phyloP scores from a whole-genome alignment of 2,797 vertebrate genomes.

The Anguilla megastoma region DNA sequence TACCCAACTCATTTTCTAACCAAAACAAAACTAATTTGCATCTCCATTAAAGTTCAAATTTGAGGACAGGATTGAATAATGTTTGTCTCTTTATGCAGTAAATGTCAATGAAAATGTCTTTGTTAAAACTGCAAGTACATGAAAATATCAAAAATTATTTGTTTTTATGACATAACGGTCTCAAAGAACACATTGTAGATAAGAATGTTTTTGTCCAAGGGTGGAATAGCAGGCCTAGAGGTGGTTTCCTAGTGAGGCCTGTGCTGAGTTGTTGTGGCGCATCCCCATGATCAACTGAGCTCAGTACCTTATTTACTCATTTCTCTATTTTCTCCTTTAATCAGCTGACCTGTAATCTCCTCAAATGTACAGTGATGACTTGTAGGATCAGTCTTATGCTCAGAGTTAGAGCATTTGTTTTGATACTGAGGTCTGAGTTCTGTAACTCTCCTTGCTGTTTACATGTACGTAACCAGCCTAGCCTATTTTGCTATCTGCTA shows the following conservation, averaged over 20 bases:
- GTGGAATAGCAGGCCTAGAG: neutral
- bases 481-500: too few relatives aligned
- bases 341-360: slow-evolving; percentile 12
- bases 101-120: neutral
- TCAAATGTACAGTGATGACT: neutral
- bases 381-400: slow-evolving; percentile 7
- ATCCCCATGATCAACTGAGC: neutral
- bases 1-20: too few relatives aligned
- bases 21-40: neutral
- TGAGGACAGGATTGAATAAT: neutral
- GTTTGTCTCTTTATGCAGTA: neutral
- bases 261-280: neutral
- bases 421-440: neutral
- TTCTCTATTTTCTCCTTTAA: neutral
- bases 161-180: neutral
- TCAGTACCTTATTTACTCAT: neutral
- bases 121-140: neutral
- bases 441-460: neutral
- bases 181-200: neutral
- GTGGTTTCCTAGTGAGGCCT: neutral
- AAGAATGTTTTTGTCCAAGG: neutral
- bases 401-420: neutral
- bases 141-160: too few relatives aligned
- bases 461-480: too few relatives aligned
- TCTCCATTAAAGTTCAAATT: neutral